phyloP scores from a whole-genome alignment of 1,140 invertebrate genomes.

The Triops cancriformis region DNA sequence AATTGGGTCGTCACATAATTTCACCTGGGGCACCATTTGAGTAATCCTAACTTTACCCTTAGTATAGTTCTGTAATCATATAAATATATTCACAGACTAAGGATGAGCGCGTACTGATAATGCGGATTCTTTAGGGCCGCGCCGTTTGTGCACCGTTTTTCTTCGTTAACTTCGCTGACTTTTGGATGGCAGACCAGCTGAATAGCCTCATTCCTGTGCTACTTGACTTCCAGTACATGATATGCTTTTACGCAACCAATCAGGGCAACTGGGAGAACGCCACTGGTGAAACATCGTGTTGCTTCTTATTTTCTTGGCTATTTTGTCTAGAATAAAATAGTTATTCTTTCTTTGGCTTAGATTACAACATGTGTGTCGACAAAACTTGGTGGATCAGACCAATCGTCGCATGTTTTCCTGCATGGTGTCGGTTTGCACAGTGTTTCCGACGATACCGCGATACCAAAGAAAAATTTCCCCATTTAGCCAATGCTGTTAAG shows the following conservation, averaged over 20 bases:
- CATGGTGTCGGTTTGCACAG: constrained; percentile 96
- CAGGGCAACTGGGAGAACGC: constrained; percentile 31
- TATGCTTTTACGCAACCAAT: constrained; percentile 66
- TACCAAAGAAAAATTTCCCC: constrained; percentile 82
- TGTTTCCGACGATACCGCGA: constrained; percentile 89
- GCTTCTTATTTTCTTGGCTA: not conserved
- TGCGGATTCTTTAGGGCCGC: constrained; percentile 50
- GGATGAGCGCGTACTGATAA: too few relatives aligned
- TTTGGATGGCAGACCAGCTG: constrained; percentile 98
- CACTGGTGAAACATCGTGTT: constrained; percentile 22
- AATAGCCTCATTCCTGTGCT: constrained; percentile 86
- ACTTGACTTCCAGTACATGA: constrained; percentile 87
- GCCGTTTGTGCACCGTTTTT: constrained; percentile 87
- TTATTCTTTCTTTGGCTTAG: not conserved
- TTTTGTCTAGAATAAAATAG: not conserved
- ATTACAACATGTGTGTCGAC: constrained; percentile 40
- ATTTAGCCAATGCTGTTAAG: constrained; percentile 94
- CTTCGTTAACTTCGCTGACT: constrained; percentile 95
- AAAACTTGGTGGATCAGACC: constrained; percentile 49
- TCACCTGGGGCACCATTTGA: too few relatives aligned
- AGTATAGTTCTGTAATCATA: too few relatives aligned
- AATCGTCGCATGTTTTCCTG: constrained; percentile 81
- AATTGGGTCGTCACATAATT: too few relatives aligned
- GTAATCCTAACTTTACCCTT: too few relatives aligned
- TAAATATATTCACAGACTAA: too few relatives aligned